Evolutionary conservation across 2,113 vertebrate genomes (phyloP).

Genomic region (Eptatretus burgeri): DNA sequence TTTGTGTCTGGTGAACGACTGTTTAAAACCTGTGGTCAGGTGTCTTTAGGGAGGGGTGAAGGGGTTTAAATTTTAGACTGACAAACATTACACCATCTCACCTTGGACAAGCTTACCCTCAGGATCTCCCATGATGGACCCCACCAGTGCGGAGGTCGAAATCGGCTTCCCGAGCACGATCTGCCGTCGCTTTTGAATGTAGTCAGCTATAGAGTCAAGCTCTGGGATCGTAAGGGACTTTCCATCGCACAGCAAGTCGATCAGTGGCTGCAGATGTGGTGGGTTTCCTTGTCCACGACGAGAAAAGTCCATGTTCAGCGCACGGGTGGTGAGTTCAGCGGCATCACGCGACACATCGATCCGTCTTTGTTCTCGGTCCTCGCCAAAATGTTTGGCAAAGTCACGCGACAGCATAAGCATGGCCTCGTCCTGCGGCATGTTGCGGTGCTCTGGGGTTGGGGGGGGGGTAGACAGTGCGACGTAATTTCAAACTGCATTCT

Average conservation of each 20-base stretch:
- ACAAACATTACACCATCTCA: too few relatives aligned
- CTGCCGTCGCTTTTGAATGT: neutral
- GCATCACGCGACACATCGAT: neutral
- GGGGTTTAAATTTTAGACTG: too few relatives aligned
- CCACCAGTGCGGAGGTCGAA: too few relatives aligned
- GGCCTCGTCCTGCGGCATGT: neutral
- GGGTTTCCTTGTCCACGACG: neutral
- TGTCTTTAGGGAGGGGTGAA: too few relatives aligned
- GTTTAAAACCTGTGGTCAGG: too few relatives aligned
- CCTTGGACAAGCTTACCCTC: too few relatives aligned
- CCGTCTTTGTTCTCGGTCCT: neutral
- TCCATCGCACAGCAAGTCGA: neutral
- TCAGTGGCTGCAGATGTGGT: neutral
- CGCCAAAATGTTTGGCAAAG: neutral
- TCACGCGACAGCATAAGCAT: neutral
- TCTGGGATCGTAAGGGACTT: neutral
- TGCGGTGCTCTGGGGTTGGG: neutral
- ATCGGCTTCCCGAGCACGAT: neutral
- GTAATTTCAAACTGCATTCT: too few relatives aligned
- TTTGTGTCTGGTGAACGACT: too few relatives aligned
- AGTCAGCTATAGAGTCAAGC: neutral
- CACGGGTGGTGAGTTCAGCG: neutral
- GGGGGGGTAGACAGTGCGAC: neutral
- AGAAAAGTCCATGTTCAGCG: neutral
- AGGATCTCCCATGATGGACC: too few relatives aligned